Base-by-base conservation (phyloP, 2,888 invertebrate genomes). In the Aspidiotus destructor region DNA sequence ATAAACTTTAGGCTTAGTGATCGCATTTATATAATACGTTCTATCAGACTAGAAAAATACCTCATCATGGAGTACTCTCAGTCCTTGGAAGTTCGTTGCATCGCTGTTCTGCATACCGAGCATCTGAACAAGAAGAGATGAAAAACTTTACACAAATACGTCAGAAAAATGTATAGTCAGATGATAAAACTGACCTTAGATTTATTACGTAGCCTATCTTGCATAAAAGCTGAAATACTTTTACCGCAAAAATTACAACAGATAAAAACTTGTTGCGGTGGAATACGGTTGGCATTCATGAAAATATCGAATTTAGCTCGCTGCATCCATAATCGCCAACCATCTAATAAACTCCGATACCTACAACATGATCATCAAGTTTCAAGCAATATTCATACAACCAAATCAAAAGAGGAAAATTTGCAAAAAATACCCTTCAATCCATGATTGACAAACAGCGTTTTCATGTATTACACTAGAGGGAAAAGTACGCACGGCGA, bases 201-300 rank as follows among this genome's bases (percentile, higher is more conserved):
- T 44, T 65, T 65, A 65, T 58, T 65, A 44, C 65, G 65, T 28
- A 65, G 17, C 48, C 40, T 65, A 10, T 69, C 69, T 55, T 69
- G 69, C 41, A 69, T 61, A 44, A 62, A 69, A 2, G 69, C 61
- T 1, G 69, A 89, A 72, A 96, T 89, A 71, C 90, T 89, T 80
- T 95, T 95, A 63, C 93, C 92, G 80, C 96, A 97, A 80, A 92
- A 97, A 75, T 91, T 92, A 79, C 97, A 97, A 7, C 92, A 88
- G 69, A 95, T 86, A 76, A 85, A 89, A 48, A 91, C 87, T 74
- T 84, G 85, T 72, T 83, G 83, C 0, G 82, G 78, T 6, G 82
- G 81, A 11, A 81, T 80, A 72, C 83, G 82, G 72, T 79, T 79
- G 48, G 80, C 80, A 74, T 84, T 83, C 77, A 86, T 83, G 75